These are phyloP conservation scores for Sceloporus undulatus DNA, from an alignment of 2,113 vertebrate species.

Conservation along the genomic window DNA sequence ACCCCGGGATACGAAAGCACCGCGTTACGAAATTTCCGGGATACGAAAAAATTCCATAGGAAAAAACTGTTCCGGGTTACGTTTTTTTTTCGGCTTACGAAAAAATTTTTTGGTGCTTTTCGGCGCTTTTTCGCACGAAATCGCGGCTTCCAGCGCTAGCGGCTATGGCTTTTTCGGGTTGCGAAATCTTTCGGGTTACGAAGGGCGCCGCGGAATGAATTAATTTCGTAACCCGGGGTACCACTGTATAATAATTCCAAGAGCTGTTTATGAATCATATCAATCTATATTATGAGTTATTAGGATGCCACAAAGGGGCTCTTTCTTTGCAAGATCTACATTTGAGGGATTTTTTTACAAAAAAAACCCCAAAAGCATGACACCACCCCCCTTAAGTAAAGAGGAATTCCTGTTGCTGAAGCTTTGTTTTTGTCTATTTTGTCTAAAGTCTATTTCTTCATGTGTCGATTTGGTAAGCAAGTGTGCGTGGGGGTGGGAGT, in stretches of 20 bases:
- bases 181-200: too few species aligned
- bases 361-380: neutral
- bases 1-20: too few species aligned
- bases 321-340: constrained; percentile 9
- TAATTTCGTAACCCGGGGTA: too few species aligned
- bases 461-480: neutral
- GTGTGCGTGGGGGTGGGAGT: neutral
- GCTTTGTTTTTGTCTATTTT: neutral
- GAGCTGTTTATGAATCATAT: neutral
- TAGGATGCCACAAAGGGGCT: constrained; percentile 17
- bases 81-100: too few species aligned
- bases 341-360: neutral
- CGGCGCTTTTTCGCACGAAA: too few species aligned
- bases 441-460: neutral
- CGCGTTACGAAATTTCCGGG: too few species aligned
- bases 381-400: neutral
- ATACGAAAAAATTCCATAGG: too few species aligned
- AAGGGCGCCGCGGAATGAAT: too few species aligned
- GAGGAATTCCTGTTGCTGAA: neutral
- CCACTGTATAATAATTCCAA: constrained; percentile 33
- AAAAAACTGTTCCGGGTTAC: too few species aligned
- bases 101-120: too few species aligned
- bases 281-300: constrained; percentile 8
- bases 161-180: too few species aligned
- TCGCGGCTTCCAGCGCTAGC: too few species aligned